Conservation (phyloP, 1,140 invertebrate species). For the Scylla paramamosain region DNA sequence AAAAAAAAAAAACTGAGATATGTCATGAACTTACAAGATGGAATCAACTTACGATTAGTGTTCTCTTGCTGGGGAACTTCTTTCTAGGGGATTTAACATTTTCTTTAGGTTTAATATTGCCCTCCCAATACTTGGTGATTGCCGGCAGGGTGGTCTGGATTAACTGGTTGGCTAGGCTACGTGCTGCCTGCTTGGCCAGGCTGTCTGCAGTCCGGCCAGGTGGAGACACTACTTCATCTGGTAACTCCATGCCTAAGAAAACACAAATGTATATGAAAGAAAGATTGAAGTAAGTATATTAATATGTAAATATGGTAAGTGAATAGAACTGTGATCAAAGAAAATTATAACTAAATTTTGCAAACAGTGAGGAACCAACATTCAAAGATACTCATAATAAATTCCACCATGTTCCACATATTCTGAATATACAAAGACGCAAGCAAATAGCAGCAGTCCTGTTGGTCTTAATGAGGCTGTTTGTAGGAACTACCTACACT, state of each 20-base stretch:
- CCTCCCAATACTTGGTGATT: conserved; percentile 42
- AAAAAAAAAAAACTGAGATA: no score
- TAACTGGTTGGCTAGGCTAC: background rate
- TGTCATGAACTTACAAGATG: no score
- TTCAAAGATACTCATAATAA: no score
- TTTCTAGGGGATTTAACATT: conserved; percentile 24
- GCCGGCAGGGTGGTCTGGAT: conserved; percentile 27
- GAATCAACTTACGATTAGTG: conserved; percentile 23
- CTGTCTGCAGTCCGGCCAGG: conserved; percentile 25
- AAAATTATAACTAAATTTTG: background rate
- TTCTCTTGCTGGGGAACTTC: conserved; percentile 6
- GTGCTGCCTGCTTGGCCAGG: conserved; percentile 28
- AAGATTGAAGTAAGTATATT: background rate
- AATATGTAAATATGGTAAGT: background rate
- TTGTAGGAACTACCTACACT: no score
- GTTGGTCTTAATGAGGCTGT: background rate
- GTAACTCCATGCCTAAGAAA: conserved; percentile 22
- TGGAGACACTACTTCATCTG: background rate
- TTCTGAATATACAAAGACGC: background rate
- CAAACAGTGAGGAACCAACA: background rate
- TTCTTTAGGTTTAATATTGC: conserved; percentile 13
- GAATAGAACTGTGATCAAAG: background rate
- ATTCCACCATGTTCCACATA: background rate
- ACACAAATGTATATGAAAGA: background rate
- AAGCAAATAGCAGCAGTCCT: background rate